Conservation (phyloP, 2,888 invertebrate genomes). For the Hetaerina titia region DNA sequence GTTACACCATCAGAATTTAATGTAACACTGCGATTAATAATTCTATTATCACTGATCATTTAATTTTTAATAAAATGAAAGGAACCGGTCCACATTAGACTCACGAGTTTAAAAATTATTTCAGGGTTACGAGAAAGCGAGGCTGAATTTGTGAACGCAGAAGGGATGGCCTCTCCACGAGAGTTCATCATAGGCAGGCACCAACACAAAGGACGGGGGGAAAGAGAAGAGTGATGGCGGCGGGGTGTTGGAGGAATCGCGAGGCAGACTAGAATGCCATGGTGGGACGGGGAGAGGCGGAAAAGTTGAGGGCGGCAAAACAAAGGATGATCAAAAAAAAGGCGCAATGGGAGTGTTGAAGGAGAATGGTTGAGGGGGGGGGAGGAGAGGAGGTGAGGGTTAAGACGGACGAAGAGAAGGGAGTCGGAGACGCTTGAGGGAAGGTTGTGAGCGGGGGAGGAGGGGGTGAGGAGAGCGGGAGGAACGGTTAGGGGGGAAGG, state of each 20-base stretch:
- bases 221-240: neutral
- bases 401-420: too few relatives aligned
- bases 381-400: neutral
- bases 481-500: neutral
- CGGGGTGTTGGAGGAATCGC: neutral
- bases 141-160: too few relatives aligned
- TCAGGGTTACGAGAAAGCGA: too few relatives aligned
- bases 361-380: neutral
- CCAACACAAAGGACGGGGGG: neutral
- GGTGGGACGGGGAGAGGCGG: neutral
- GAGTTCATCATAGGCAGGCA: too few relatives aligned
- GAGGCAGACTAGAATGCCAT: neutral
- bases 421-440: neutral
- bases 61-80: too few relatives aligned
- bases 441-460: neutral
- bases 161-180: too few relatives aligned
- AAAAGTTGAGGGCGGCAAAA: neutral
- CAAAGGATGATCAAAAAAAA: neutral
- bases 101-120: too few relatives aligned
- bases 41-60: too few relatives aligned
- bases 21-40: too few relatives aligned
- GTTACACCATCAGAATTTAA: too few relatives aligned
- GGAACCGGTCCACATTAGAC: too few relatives aligned
- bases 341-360: neutral
- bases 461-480: neutral